Evolutionary conservation across 2,888 invertebrate species (phyloP).

Genomic region (Idaea aversata): DNA sequence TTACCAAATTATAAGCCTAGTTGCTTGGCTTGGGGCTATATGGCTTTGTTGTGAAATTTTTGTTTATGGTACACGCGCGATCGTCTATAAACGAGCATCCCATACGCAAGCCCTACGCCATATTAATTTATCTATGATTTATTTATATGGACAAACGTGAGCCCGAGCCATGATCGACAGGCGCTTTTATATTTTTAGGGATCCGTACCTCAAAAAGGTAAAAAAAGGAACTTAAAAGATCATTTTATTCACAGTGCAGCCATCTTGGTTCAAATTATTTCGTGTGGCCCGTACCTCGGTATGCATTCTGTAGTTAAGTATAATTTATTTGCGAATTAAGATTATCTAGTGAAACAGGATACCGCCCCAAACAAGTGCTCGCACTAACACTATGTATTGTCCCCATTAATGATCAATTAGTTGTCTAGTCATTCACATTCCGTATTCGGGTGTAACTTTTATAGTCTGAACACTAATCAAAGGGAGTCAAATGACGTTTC

Average conservation of each 20-base stretch:
- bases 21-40: too few relatives aligned
- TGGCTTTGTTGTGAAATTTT: too few relatives aligned
- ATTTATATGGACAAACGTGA: too few relatives aligned
- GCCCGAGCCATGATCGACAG: too few relatives aligned
- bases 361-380: conserved; percentile 48
- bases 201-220: too few relatives aligned
- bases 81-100: too few relatives aligned
- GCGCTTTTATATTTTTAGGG: too few relatives aligned
- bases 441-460: conserved; percentile 43
- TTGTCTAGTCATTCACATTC: conserved; percentile 23
- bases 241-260: neutral
- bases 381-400: conserved; percentile 26
- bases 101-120: too few relatives aligned
- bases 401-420: conserved; percentile 15
- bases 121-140: too few relatives aligned
- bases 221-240: too few relatives aligned
- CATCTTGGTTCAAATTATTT: neutral
- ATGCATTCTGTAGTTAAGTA: neutral
- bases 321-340: neutral
- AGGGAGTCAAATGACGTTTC: neutral
- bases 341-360: conserved; percentile 14
- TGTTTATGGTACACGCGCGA: too few relatives aligned
- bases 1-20: too few relatives aligned
- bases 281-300: neutral
- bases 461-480: neutral